Conservation (phyloP, 2,888 invertebrate species). For the Pseudoips prasinana region DNA sequence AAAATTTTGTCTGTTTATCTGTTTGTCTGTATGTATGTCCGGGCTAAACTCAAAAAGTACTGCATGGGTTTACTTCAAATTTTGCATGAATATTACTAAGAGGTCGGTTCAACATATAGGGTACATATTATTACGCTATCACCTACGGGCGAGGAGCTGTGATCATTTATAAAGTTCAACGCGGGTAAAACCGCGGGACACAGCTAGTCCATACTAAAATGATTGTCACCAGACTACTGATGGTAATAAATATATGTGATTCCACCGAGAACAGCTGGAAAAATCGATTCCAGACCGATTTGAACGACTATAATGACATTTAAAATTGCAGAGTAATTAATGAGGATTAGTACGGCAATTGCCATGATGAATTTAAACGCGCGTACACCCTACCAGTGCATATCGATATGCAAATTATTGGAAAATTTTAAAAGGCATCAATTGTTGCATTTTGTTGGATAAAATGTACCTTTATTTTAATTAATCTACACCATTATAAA, state of each 20-base stretch:
- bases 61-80: too few species aligned
- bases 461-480: too few species aligned
- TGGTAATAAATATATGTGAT: slow-evolving; percentile 72
- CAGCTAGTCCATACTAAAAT: slow-evolving; percentile 27
- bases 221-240: slow-evolving; percentile 55
- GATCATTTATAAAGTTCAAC: too few species aligned
- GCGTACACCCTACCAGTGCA: slow-evolving; percentile 10
- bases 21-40: too few species aligned
- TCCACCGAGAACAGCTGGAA: slow-evolving; percentile 51
- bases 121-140: too few species aligned
- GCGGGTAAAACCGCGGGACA: too few species aligned
- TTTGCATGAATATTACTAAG: too few species aligned
- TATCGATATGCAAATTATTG: slow-evolving; percentile 9
- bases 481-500: too few species aligned
- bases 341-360: slow-evolving; percentile 62
- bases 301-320: slow-evolving; percentile 72
- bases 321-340: slow-evolving; percentile 73
- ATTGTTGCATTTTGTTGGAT: neutral
- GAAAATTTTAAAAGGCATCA: slow-evolving; percentile 5
- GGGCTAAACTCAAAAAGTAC: too few species aligned
- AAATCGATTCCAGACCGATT: slow-evolving; percentile 75
- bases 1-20: too few species aligned
- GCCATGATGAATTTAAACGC: slow-evolving; percentile 40
- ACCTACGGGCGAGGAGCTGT: too few species aligned
- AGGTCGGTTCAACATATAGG: too few species aligned